Conservation (phyloP, 1,140 invertebrate species). For the Bombus waltoni region DNA sequence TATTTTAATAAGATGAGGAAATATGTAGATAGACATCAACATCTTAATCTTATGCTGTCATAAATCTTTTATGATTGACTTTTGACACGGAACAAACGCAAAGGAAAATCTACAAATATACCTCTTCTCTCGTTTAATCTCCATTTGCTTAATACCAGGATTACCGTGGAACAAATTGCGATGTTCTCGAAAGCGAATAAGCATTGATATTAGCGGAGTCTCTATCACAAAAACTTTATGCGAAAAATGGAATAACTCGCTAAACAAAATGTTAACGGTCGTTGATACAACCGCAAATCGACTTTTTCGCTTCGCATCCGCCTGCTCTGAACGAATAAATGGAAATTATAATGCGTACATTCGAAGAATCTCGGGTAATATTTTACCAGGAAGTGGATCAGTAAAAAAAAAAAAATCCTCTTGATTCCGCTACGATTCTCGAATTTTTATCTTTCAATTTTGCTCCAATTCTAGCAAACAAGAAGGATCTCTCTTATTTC, state of each 20-base stretch:
- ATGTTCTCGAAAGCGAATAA: not conserved
- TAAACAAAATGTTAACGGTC: no score
- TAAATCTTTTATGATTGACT: slow-evolving; percentile 17
- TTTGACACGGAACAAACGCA: not conserved
- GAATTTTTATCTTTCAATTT: no score
- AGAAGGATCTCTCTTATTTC: no score
- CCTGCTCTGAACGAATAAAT: no score
- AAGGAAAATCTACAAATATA: not conserved
- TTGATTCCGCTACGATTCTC: no score
- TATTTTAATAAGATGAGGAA: not conserved
- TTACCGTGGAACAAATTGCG: not conserved
- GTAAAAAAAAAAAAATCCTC: no score
- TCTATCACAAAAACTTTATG: not conserved
- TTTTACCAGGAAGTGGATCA: no score
- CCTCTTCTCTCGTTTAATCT: not conserved
- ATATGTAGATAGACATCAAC: not conserved
- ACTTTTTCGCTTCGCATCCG: no score
- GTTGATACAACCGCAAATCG: no score
- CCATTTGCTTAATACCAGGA: slow-evolving; percentile 2
- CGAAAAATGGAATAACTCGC: not conserved
- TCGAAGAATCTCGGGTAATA: no score
- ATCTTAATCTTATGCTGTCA: slow-evolving; percentile 9
- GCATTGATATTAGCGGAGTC: not conserved
- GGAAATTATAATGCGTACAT: no score
- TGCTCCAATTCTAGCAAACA: no score